Conservation (phyloP, 2,113 vertebrate genomes). For the Crotalus viridis region DNA sequence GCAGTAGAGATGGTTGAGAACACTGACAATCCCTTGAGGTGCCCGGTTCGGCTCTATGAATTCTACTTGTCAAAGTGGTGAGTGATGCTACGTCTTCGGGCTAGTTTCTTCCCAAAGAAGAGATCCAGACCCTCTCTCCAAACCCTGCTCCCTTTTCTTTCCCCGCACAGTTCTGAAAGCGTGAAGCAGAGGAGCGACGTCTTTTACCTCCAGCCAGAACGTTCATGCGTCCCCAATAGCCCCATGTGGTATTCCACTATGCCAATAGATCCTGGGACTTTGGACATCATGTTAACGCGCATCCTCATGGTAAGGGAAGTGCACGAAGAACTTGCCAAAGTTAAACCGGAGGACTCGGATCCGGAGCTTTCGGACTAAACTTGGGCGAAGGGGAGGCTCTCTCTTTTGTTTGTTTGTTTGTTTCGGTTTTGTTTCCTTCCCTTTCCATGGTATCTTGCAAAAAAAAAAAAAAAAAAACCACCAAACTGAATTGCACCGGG, state of each 20-base stretch:
- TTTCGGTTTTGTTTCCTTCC: constrained; percentile 44
- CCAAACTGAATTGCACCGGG: constrained; percentile 78
- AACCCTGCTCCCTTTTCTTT: not conserved
- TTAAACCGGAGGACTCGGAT: constrained; percentile 81
- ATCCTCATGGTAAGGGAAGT: constrained; percentile 93
- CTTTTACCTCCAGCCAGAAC: constrained; percentile 95
- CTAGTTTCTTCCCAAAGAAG: not conserved
- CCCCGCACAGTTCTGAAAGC: constrained; percentile 82
- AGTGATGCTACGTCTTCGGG: constrained; percentile 32
- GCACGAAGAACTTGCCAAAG: constrained; percentile 82
- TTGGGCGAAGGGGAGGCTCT: constrained; percentile 43
- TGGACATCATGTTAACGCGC: constrained; percentile 93
- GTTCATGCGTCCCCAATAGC: constrained; percentile 94
- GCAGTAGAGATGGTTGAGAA: constrained; percentile 95
- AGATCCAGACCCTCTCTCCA: not conserved
- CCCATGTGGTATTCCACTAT: constrained; percentile 94
- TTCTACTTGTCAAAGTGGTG: constrained; percentile 98
- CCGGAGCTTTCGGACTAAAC: constrained; percentile 78
- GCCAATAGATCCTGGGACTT: constrained; percentile 84
- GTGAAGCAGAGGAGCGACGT: constrained; percentile 93
- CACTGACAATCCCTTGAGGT: constrained; percentile 89
- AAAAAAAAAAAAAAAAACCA: constrained; percentile 55
- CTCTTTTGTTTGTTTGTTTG: not conserved
- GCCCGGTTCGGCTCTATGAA: constrained; percentile 94
- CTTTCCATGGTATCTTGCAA: constrained; percentile 61